phyloP scores from a whole-genome alignment of 2,888 invertebrate genomes.

The Tinea pellionella region DNA sequence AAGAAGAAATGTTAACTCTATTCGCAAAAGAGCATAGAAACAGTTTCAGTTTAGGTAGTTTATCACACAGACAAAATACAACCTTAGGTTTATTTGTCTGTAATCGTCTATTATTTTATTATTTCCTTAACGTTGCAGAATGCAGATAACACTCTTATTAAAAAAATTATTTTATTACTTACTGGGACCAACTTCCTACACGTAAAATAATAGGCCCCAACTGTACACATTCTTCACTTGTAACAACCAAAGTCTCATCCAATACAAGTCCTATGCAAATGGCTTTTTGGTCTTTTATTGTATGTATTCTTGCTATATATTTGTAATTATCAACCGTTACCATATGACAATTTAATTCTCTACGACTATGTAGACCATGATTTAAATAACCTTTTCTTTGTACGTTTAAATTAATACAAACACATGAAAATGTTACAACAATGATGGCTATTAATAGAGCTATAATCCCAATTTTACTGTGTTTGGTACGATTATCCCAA shows the following conservation, averaged over 20 bases:
- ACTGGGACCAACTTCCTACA: conserved; percentile 39
- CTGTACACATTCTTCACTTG: conserved; percentile 40
- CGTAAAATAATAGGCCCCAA: conserved; percentile 40
- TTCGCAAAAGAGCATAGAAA: too few relatives aligned
- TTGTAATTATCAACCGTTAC: conserved; percentile 37
- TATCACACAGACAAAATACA: too few relatives aligned
- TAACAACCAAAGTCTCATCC: conserved; percentile 35
- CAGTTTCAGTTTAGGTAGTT: too few relatives aligned
- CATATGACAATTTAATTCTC: conserved; percentile 34
- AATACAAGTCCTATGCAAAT: conserved; percentile 51
- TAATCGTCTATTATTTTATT: not conserved
- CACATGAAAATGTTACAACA: conserved; percentile 31
- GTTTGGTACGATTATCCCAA: conserved; percentile 47
- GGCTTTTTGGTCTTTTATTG: conserved; percentile 34
- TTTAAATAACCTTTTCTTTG: conserved; percentile 32
- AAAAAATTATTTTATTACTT: too few relatives aligned
- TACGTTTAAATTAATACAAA: conserved; percentile 36
- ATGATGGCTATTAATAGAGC: conserved; percentile 39
- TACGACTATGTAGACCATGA: conserved; percentile 17
- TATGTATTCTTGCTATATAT: conserved; percentile 46
- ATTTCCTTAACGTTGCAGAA: too few relatives aligned
- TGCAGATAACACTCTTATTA: too few relatives aligned
- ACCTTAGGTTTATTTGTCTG: too few relatives aligned
- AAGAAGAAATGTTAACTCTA: too few relatives aligned
- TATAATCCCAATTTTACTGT: conserved; percentile 42